A percentile compares a stretch with the other conserved stretches of the same genome.
phyloP scores from a whole-genome alignment of 1,140 invertebrate species.

The Oreohelix idahoensis region DNA sequence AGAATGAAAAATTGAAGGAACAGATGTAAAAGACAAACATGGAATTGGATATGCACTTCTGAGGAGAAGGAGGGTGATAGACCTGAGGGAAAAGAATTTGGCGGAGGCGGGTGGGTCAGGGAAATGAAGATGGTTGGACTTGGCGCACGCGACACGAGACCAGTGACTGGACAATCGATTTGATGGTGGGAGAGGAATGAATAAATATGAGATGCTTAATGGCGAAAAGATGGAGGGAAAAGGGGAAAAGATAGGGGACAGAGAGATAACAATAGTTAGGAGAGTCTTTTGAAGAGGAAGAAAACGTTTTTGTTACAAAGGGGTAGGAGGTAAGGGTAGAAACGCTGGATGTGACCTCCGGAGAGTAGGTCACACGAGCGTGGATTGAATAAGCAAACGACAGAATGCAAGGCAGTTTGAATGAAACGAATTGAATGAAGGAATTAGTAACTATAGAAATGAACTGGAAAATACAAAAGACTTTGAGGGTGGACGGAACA shows the following conservation, averaged over 20 bases:
- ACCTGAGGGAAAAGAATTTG: neutral
- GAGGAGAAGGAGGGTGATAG: neutral
- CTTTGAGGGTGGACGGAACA: neutral
- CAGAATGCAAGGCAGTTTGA: neutral
- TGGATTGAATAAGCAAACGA: neutral
- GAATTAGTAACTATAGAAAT: neutral
- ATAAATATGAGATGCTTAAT: neutral
- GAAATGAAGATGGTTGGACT: neutral
- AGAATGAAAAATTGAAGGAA: neutral
- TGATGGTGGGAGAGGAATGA: neutral
- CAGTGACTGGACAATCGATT: neutral
- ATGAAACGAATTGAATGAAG: neutral
- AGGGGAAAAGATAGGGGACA: neutral
- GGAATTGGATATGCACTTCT: neutral
- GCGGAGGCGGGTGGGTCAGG: neutral
- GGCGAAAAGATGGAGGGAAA: neutral
- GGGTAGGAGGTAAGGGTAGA: neutral
- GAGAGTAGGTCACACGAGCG: neutral
- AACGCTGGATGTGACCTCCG: neutral
- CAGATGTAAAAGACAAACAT: conserved; percentile 9
- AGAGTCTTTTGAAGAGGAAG: neutral
- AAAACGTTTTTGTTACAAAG: neutral
- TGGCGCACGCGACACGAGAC: conserved; percentile 10
- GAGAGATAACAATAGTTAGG: neutral
- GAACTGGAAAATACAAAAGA: neutral